Percentiles rank a stretch among this genome's conserved stretches.
phyloP scores from a whole-genome alignment of 2,797 vertebrate genomes.

The Gambusia yucatana region DNA sequence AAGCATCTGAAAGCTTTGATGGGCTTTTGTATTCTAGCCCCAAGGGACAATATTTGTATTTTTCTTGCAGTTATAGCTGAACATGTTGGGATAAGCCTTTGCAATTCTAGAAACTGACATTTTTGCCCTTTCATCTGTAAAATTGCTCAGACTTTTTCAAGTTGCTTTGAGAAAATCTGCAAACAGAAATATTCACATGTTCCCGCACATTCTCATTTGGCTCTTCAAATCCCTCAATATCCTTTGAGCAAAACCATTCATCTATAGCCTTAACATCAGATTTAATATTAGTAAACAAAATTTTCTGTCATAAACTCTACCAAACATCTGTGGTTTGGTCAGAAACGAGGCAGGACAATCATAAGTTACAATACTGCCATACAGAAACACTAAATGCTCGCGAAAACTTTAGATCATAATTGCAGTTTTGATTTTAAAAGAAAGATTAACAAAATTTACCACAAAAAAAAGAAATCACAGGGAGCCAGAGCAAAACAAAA shows the following conservation, averaged over 20 bases:
- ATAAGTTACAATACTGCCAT: neutral
- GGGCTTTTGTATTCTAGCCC: neutral
- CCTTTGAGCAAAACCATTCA: neutral
- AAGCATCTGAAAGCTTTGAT: neutral
- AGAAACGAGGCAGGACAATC: neutral
- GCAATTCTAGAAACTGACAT: neutral
- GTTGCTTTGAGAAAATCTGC: neutral
- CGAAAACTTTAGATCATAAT: too few relatives aligned
- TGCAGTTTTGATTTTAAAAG: too few relatives aligned
- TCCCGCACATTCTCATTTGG: neutral
- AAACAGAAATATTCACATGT: neutral
- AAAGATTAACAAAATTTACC: too few relatives aligned
- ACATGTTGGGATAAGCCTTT: neutral
- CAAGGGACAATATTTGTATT: neutral
- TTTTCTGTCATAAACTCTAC: neutral
- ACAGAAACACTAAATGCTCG: neutral
- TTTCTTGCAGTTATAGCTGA: neutral
- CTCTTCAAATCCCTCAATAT: neutral
- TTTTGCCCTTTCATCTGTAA: neutral
- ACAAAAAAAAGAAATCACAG: too few relatives aligned
- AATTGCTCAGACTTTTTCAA: neutral
- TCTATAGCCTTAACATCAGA: neutral
- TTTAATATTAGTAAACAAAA: neutral
- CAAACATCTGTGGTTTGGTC: neutral
- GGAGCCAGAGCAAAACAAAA: too few relatives aligned